Percentiles rank a stretch among this genome's conserved stretches.
phyloP scores from a whole-genome alignment of 1,140 invertebrate species.

The Lasioglossum baleicum region DNA sequence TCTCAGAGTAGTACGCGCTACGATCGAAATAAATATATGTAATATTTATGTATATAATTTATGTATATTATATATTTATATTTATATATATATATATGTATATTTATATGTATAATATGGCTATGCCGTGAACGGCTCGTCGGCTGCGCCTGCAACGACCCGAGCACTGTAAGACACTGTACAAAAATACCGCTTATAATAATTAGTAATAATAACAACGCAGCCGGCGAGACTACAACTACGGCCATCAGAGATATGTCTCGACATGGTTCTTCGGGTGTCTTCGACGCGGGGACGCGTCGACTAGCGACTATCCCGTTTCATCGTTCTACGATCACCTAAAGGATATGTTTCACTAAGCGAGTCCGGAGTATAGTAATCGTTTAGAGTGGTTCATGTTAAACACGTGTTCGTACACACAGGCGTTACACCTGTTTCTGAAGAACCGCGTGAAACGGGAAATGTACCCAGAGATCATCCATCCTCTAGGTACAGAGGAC shows the following conservation, averaged over 20 bases:
- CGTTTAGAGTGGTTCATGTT: neutral
- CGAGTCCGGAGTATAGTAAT: constrained; percentile 48
- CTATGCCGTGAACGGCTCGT: constrained; percentile 55
- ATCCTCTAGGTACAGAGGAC: too few relatives aligned
- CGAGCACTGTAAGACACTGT: constrained; percentile 76
- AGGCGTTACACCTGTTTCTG: neutral
- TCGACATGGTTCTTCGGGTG: constrained; percentile 72
- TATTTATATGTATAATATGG: constrained; percentile 29
- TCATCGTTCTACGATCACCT: constrained; percentile 51
- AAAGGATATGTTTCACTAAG: constrained; percentile 49
- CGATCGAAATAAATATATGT: constrained; percentile 51
- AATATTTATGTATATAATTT: constrained; percentile 19
- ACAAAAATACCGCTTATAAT: constrained; percentile 78
- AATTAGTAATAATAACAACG: constrained; percentile 70
- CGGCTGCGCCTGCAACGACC: constrained; percentile 70
- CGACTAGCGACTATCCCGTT: constrained; percentile 43
- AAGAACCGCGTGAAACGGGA: too few relatives aligned
- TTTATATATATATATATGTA: constrained; percentile 19
- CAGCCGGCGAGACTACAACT: constrained; percentile 67
- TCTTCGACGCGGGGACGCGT: constrained; percentile 2
- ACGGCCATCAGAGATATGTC: constrained; percentile 72
- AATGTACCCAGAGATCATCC: too few relatives aligned
- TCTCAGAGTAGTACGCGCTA: constrained; percentile 55
- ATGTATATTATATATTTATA: constrained; percentile 1
- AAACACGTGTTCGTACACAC: neutral